Percentiles rank a stretch among this genome's conserved stretches.
These are phyloP conservation scores for Poeciliopsis presidionis DNA, from an alignment of 2,797 vertebrate species.

Conservation along the genomic window DNA sequence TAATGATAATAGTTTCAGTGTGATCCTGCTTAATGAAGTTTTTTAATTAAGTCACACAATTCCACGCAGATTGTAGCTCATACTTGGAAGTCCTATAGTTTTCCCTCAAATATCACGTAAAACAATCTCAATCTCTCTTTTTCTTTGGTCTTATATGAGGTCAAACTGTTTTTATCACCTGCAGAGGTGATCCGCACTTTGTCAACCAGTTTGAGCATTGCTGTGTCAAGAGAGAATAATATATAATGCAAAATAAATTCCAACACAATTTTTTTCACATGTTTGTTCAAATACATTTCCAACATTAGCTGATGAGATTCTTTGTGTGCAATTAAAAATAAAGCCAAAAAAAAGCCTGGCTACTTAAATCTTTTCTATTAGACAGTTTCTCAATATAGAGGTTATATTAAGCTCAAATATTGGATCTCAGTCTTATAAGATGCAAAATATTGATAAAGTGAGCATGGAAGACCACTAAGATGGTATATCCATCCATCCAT, in stretches of 20 bases:
- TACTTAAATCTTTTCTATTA: not conserved
- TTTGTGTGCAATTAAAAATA: not conserved
- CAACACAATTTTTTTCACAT: not conserved
- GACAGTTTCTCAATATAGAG: not conserved
- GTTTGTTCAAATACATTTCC: not conserved
- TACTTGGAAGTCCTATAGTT: not conserved
- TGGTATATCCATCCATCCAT: not conserved
- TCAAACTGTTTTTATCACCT: too few species aligned
- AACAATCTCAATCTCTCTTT: not conserved
- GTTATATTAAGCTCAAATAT: not conserved
- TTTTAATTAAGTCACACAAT: not conserved
- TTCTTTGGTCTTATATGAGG: not conserved
- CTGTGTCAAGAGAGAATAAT: not conserved
- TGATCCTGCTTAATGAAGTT: not conserved
- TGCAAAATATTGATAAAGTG: not conserved
- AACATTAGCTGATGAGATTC: not conserved
- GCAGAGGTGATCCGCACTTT: not conserved
- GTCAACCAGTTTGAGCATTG: not conserved
- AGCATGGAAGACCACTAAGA: not conserved
- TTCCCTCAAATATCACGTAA: not conserved
- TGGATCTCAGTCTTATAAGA: not conserved
- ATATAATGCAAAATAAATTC: not conserved
- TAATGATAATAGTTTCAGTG: not conserved
- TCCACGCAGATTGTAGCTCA: too few species aligned
- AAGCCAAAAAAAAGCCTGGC: not conserved